These are phyloP conservation scores for Ascaphus truei DNA, from an alignment of 2,113 vertebrate species.

Conservation along the genomic window DNA sequence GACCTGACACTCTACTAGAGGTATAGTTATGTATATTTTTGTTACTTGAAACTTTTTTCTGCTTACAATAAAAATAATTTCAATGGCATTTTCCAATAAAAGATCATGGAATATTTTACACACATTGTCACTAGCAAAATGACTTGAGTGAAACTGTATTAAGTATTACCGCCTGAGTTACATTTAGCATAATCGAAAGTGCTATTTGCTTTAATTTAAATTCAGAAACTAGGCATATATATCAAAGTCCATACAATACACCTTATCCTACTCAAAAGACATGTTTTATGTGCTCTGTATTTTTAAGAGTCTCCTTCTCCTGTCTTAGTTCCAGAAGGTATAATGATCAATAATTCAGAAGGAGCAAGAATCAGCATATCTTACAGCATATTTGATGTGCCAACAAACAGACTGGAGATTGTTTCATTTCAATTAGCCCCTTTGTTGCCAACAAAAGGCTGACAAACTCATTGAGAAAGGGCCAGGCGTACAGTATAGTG, in stretches of 20 bases:
- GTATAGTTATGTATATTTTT: no score
- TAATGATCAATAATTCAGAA: constrained; percentile 82
- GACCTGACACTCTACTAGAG: no score
- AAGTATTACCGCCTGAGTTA: constrained; percentile 6
- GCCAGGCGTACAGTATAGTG: constrained; percentile 59
- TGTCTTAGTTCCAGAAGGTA: constrained; percentile 53
- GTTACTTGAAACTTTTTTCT: no score
- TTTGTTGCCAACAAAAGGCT: constrained; percentile 82
- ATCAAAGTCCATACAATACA: no score
- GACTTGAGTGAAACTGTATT: constrained; percentile 4
- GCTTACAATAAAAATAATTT: neutral
- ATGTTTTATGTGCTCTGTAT: neutral
- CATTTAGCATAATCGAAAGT: constrained; percentile 30
- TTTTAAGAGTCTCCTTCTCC: constrained; percentile 37
- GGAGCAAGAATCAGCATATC: constrained; percentile 76
- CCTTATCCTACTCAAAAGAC: neutral
- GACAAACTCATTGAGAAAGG: constrained; percentile 73
- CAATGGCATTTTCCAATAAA: neutral
- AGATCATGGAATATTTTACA: constrained; percentile 19
- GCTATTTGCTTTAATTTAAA: constrained; percentile 29
- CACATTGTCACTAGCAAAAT: constrained; percentile 20
- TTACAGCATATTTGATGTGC: constrained; percentile 85
- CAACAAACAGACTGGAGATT: constrained; percentile 75
- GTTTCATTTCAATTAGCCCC: constrained; percentile 83
- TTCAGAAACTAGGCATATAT: neutral